A percentile compares a stretch with the other conserved stretches of the same genome.
Conservation (phyloP, 1,140 invertebrate genomes). For the Conopomorpha cramerella region DNA sequence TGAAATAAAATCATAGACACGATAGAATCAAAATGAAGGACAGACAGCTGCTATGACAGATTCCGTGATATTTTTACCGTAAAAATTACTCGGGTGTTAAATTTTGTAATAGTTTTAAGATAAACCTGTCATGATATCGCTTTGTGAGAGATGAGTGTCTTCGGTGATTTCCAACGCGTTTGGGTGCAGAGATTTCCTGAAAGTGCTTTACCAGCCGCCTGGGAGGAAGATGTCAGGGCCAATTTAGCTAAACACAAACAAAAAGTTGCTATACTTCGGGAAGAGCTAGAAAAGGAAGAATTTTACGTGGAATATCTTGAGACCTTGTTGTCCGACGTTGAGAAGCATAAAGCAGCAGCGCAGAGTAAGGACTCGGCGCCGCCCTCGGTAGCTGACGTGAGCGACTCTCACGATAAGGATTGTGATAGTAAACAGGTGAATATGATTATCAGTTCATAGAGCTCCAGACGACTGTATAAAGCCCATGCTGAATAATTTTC, state of each 20-base stretch:
- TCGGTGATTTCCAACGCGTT: slow-evolving; percentile 84
- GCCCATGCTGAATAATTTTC: no score
- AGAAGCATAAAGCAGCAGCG: slow-evolving; percentile 67
- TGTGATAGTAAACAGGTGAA: slow-evolving; percentile 54
- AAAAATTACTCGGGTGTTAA: slow-evolving; percentile 22
- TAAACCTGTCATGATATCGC: slow-evolving; percentile 57
- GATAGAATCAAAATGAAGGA: slow-evolving; percentile 10
- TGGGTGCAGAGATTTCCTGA: slow-evolving; percentile 88
- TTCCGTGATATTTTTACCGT: slow-evolving; percentile 38
- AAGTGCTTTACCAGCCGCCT: slow-evolving; percentile 83
- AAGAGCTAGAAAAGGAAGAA: slow-evolving; percentile 87
- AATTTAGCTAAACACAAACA: slow-evolving; percentile 87
- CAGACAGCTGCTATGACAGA: slow-evolving; percentile 32
- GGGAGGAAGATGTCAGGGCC: slow-evolving; percentile 87
- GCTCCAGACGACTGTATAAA: neutral
- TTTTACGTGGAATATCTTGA: slow-evolving; percentile 90
- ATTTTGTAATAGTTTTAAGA: slow-evolving; percentile 30
- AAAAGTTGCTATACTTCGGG: slow-evolving; percentile 76
- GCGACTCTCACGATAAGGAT: slow-evolving; percentile 43
- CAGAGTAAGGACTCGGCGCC: slow-evolving; percentile 33
- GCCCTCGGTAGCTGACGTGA: slow-evolving; percentile 42
- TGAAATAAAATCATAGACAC: no score
- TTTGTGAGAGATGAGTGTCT: slow-evolving; percentile 78
- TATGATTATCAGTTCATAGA: slow-evolving; percentile 9
- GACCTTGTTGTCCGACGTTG: slow-evolving; percentile 78